A percentile compares a stretch with the other conserved stretches of the same genome.
These are phyloP conservation scores for Elachura formosa DNA, from an alignment of 2,113 vertebrate genomes.

Conservation along the genomic window DNA sequence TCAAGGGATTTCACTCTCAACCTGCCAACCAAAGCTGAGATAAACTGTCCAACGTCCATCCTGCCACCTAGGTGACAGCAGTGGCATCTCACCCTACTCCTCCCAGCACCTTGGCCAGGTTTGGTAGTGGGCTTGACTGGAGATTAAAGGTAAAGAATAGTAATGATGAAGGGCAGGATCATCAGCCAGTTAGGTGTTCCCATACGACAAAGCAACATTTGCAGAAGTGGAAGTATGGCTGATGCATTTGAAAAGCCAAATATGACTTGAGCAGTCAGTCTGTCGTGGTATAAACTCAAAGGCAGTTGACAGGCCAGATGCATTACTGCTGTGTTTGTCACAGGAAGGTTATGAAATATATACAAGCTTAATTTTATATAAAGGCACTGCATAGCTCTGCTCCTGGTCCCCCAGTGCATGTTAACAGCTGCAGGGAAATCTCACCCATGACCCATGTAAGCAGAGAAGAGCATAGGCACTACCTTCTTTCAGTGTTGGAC, in stretches of 20 bases:
- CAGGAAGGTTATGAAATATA: neutral
- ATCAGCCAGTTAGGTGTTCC: neutral
- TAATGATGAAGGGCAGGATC: neutral
- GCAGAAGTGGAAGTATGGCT: neutral
- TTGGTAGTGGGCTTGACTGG: neutral
- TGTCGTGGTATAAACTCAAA: neutral
- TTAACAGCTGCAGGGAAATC: neutral
- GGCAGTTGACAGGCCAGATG: neutral
- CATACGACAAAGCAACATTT: neutral
- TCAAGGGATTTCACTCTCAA: neutral
- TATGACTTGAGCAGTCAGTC: neutral
- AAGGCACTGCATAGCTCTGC: rapidly evolving
- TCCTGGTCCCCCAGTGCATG: rapidly evolving
- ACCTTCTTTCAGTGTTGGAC: neutral
- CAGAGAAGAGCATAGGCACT: neutral
- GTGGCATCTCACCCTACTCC: neutral
- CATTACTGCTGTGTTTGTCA: neutral
- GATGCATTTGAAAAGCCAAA: neutral
- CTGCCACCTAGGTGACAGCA: neutral
- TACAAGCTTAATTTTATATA: neutral
- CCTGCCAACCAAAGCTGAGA: neutral
- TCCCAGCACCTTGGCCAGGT: neutral
- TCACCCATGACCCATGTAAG: rapidly evolving
- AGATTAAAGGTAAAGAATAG: neutral
- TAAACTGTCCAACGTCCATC: neutral